Base-by-base conservation (phyloP, 2,113 vertebrate species). In the Chloropsis cyanopogon region DNA sequence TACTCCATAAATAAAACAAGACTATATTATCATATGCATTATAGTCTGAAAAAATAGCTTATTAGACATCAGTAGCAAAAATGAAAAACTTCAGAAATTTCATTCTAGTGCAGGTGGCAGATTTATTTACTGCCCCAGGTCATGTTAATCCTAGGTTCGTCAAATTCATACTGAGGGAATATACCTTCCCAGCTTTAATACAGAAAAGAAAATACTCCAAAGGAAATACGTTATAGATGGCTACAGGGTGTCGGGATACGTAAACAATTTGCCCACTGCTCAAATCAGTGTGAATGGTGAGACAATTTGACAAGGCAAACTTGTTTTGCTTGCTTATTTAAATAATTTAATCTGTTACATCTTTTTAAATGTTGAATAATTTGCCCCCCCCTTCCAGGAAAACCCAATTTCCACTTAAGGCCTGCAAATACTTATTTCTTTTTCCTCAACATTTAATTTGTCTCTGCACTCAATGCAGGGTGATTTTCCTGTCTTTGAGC, bases 1-100 rank as follows among this genome's bases (percentile, higher is more conserved):
- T 63, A 60, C 24, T 20, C 29, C 44, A 86, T 93, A 97, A 96
- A 97, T 93, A 97, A 97, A 94, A 71, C 39, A 85, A 64, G 71
- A 20, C 50, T 59, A 82, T 60, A 90, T 96, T 96, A 96, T 86
- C 90, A 96, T 97, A 96, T 88, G 86, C 89, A 97, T 97, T 96
- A 89, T 54, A 92, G 41, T 78, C 41, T 69, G 75, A 93, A 97
- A 95, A 97, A 96, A 90, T 89, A 83, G 1, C 22, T 11, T 60
- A 52, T 68, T 44, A 60, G 22, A 94, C 54, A 89, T 52, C 65
- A 65, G 73, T 75, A 93, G n/a, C 37, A 96, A 63, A 84, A 59
- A 82, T 88, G 46, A 93, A 94, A 96, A 97, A 94, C 60, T 95
- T 95, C 90, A 94, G 84, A 94, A 95, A 88, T 95, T 94, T 93